Evolutionary conservation across 2,797 vertebrate species (phyloP).

Genomic region (Sebastes itinus): DNA sequence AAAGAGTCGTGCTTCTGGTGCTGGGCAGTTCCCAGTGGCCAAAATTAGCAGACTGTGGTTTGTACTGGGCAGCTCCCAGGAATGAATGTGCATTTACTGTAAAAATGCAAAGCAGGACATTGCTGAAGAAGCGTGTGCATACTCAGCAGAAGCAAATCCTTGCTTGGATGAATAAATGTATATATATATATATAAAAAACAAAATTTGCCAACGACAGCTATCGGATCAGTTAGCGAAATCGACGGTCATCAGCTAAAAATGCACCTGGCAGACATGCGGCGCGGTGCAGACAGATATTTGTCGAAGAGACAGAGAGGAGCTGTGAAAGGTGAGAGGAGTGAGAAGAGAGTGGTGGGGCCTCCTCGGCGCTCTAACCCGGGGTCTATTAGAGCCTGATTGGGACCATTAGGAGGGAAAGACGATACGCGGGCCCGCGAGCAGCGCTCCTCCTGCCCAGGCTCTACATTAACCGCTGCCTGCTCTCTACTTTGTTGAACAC

Average conservation of each 20-base stretch:
- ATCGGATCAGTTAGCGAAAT: conserved; percentile 50
- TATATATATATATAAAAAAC: background rate
- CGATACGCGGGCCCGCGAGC: conserved; percentile 23
- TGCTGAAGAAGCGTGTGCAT: conserved; percentile 37
- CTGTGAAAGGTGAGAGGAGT: conserved; percentile 54
- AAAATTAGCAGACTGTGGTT: conserved; percentile 61
- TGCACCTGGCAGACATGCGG: conserved; percentile 22
- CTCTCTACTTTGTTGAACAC: conserved; percentile 71
- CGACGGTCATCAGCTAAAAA: conserved; percentile 57
- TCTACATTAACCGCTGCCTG: conserved; percentile 67
- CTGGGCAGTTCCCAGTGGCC: conserved; percentile 55
- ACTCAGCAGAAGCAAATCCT: conserved; percentile 66
- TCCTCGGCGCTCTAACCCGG: conserved; percentile 38
- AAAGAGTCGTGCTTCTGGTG: conserved; percentile 32
- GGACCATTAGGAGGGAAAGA: conserved; percentile 68
- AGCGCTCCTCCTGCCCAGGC: conserved; percentile 34
- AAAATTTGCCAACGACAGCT: conserved; percentile 40
- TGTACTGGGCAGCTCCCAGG: conserved; percentile 49
- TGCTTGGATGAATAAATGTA: conserved; percentile 32
- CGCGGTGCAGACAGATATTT: conserved; percentile 21
- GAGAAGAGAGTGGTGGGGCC: conserved; percentile 22
- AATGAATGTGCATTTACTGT: conserved; percentile 61
- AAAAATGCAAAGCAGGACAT: conserved; percentile 59
- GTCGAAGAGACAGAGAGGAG: conserved; percentile 1
- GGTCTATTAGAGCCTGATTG: conserved; percentile 70